Percentiles rank a stretch among this genome's conserved stretches.
These are phyloP conservation scores for Bufo gargarizans DNA, from an alignment of 2,113 vertebrate genomes.

Conservation along the genomic window DNA sequence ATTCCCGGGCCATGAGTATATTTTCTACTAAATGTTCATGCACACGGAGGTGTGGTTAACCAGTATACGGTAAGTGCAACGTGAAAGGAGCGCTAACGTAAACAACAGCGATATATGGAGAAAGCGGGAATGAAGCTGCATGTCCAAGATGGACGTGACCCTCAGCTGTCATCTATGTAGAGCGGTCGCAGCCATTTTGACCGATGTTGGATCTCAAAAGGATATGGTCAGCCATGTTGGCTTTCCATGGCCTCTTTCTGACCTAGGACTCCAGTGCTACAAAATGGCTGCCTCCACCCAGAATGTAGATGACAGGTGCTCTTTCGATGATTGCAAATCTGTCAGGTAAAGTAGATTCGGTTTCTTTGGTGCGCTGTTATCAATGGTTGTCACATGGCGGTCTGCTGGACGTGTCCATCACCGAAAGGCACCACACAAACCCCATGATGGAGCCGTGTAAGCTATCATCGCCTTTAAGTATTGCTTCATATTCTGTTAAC, in stretches of 20 bases:
- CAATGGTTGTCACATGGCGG: not conserved
- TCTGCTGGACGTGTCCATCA: not conserved
- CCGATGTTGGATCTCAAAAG: not conserved
- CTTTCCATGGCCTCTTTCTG: too few species aligned
- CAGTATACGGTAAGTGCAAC: not conserved
- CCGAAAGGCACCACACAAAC: not conserved
- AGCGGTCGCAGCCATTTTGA: not conserved
- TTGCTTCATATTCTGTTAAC: not conserved
- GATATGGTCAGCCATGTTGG: too few species aligned
- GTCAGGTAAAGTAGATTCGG: not conserved
- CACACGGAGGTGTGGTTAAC: constrained; percentile 8
- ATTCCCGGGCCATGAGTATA: constrained; percentile 32
- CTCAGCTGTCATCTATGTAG: not conserved
- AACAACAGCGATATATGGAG: not conserved
- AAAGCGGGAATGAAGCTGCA: not conserved
- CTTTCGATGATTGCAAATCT: not conserved
- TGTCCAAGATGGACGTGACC: not conserved
- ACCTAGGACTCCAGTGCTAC: not conserved
- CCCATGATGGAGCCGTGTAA: not conserved
- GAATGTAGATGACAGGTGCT: not conserved
- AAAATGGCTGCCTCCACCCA: not conserved
- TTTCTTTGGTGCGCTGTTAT: not conserved
- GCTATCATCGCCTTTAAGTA: not conserved
- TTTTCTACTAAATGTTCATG: constrained; percentile 26
- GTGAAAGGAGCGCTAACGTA: not conserved